Conservation (phyloP, 35 echinoderm and acorn worm species). For the Stichopus chloronotus region DNA sequence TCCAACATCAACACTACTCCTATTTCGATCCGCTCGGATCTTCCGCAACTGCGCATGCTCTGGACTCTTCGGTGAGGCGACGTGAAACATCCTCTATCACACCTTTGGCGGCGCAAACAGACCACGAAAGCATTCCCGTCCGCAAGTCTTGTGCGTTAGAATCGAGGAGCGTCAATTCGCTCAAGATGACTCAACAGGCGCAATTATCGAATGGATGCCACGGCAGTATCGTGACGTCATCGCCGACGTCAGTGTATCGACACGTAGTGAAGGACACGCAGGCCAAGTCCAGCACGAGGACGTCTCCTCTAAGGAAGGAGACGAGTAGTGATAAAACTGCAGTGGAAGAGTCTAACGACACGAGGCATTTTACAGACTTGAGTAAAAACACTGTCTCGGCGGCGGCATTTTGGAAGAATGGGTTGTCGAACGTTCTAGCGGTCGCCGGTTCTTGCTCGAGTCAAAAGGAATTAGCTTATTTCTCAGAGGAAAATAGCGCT, state of each 20-base stretch:
- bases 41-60: constrained; percentile 35
- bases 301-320: constrained; percentile 35
- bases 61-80: constrained; percentile 44
- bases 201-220: constrained; percentile 25
- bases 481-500: constrained; percentile 29
- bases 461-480: constrained; percentile 48
- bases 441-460: constrained; percentile 50
- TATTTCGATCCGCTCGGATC: constrained; percentile 56
- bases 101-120: neutral
- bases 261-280: constrained; percentile 31
- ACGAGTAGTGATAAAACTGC: constrained; percentile 40
- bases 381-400: constrained; percentile 57
- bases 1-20: constrained; percentile 55
- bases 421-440: constrained; percentile 48
- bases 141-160: constrained; percentile 59
- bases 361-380: constrained; percentile 59
- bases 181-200: constrained; percentile 44
- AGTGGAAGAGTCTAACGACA: constrained; percentile 40
- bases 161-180: constrained; percentile 51
- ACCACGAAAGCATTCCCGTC: constrained; percentile 36
- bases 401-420: constrained; percentile 54
- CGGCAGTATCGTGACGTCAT: constrained; percentile 30
- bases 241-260: constrained; percentile 19
- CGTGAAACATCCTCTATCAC: constrained; percentile 3
- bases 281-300: constrained; percentile 1